Evolutionary conservation across 2,113 vertebrate genomes (phyloP).

Genomic region (Tetrax tetrax): DNA sequence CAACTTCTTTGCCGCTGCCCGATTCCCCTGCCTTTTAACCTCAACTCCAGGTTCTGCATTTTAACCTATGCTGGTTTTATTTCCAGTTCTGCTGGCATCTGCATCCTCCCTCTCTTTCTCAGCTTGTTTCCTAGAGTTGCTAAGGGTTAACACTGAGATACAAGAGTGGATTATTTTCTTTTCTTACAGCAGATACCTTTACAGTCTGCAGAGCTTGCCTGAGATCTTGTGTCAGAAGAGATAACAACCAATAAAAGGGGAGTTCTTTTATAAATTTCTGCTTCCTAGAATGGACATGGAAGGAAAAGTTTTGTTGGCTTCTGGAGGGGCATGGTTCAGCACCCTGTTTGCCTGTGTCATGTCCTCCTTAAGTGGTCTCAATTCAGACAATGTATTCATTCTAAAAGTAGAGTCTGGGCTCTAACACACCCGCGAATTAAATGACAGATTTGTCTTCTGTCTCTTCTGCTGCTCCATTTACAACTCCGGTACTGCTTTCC

Average conservation of each 20-base stretch:
- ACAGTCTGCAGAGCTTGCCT: background rate
- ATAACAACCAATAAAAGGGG: background rate
- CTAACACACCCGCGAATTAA: constrained; percentile 12
- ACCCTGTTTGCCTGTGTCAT: background rate
- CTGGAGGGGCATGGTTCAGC: background rate
- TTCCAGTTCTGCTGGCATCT: background rate
- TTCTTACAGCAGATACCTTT: background rate
- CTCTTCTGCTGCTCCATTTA: constrained; percentile 40
- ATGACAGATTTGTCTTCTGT: constrained; percentile 44
- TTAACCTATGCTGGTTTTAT: background rate
- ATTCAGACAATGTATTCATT: background rate
- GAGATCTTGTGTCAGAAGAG: background rate
- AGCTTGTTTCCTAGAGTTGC: background rate
- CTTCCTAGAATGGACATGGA: background rate
- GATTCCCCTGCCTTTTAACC: background rate
- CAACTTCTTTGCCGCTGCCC: background rate
- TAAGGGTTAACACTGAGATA: background rate
- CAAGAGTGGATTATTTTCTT: background rate
- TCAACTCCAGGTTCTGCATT: background rate
- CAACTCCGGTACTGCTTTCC: background rate
- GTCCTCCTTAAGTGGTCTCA: constrained; percentile 38
- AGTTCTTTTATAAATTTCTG: background rate
- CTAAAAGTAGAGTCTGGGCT: constrained; percentile 43
- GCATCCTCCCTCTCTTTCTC: background rate
- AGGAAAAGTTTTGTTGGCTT: background rate